Conservation (phyloP, 2,113 vertebrate genomes). For the Vidua macroura region DNA sequence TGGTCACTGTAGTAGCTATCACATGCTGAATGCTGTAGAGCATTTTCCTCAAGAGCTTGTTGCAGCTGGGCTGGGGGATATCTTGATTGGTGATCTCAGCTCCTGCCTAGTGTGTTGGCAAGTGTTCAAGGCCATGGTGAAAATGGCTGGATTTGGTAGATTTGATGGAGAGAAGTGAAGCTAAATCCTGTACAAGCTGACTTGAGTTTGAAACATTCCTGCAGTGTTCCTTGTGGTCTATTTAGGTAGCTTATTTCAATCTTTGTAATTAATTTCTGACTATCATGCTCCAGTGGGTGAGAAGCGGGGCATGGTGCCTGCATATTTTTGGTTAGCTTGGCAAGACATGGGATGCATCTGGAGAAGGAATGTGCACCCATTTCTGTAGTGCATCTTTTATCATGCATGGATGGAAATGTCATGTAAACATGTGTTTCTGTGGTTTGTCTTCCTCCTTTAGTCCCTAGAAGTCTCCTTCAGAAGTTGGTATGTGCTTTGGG, state of each 20-base stretch:
- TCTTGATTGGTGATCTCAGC: background rate
- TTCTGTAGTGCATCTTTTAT: background rate
- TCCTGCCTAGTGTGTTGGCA: background rate
- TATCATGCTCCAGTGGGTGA: rapidly evolving
- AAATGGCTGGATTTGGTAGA: background rate
- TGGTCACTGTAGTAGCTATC: background rate
- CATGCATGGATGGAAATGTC: background rate
- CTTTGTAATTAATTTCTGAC: background rate
- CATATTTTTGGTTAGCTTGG: background rate
- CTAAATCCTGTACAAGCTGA: background rate
- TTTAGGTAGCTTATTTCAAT: background rate
- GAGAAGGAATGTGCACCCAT: background rate
- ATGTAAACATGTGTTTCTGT: background rate
- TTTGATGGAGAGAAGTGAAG: background rate
- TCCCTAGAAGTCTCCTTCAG: background rate
- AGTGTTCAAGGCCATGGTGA: background rate
- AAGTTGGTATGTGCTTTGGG: background rate
- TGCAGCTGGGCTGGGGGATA: background rate
- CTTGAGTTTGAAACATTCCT: background rate
- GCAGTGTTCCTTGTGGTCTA: rapidly evolving
- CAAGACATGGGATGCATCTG: background rate
- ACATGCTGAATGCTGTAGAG: background rate
- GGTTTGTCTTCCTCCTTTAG: background rate
- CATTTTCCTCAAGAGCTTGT: background rate
- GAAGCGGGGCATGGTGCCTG: background rate